phyloP scores from a whole-genome alignment of 2,113 vertebrate species.

The Pipa parva region DNA sequence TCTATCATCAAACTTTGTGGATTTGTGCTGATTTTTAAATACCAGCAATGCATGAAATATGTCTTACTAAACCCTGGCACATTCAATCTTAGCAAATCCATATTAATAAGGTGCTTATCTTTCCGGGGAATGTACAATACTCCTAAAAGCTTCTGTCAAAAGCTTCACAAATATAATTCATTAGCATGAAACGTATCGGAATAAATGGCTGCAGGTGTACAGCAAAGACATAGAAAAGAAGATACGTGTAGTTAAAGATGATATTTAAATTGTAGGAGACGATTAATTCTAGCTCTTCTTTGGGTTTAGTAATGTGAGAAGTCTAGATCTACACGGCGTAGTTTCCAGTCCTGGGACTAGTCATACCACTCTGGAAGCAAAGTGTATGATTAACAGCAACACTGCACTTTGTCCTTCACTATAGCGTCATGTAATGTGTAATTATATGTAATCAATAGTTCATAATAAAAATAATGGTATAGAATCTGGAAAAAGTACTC shows the following conservation, averaged over 20 bases:
- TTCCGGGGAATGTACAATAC: neutral
- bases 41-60: constrained; percentile 9
- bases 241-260: no score
- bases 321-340: no score
- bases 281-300: no score
- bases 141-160: no score
- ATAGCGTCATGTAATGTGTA: neutral
- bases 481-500: constrained; percentile 61
- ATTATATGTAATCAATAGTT: constrained; percentile 7
- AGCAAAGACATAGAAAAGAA: no score
- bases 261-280: no score
- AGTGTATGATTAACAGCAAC: no score
- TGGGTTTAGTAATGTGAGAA: no score
- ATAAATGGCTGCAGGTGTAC: no score
- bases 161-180: neutral
- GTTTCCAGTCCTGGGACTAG: no score
- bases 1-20: neutral
- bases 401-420: no score
- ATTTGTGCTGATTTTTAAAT: constrained; percentile 23
- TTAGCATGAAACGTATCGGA: neutral
- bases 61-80: neutral
- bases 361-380: no score
- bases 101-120: neutral
- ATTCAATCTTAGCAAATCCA: neutral
- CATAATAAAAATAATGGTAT: neutral